Evolutionary conservation across 1,140 invertebrate genomes (phyloP).

Genomic region (Hirudo medicinalis): DNA sequence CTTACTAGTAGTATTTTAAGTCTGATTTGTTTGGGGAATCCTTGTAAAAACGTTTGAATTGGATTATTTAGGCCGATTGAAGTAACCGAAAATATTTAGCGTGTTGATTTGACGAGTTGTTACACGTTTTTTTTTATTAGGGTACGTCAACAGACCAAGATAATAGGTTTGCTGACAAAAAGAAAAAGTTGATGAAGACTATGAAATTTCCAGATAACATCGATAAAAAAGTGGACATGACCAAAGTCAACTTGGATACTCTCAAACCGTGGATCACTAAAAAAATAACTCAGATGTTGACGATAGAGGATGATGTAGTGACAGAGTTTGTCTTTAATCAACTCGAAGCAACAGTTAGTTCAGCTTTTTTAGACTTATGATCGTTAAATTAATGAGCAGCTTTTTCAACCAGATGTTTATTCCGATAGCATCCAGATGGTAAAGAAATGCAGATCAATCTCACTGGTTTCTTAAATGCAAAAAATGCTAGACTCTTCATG

Average conservation of each 20-base stretch:
- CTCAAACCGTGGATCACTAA: constrained; percentile 97
- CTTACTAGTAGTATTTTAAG: too few relatives aligned
- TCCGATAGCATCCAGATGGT: constrained; percentile 64
- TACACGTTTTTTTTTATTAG: constrained; percentile 42
- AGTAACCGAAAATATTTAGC: not conserved
- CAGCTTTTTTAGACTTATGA: not conserved
- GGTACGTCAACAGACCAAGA: constrained; percentile 96
- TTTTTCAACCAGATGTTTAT: constrained; percentile 3
- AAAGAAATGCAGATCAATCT: constrained; percentile 99
- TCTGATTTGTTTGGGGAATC: too few relatives aligned
- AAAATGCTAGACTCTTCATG: constrained; percentile 93
- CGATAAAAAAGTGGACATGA: constrained; percentile 88
- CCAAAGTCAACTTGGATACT: constrained; percentile 90
- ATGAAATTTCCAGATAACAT: constrained; percentile 93
- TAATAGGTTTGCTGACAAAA: constrained; percentile 95
- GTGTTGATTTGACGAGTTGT: not conserved
- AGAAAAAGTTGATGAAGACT: constrained; percentile 94
- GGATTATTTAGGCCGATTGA: too few relatives aligned
- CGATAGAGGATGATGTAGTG: constrained; percentile 89
- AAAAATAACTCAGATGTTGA: constrained; percentile 80
- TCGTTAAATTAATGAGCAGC: constrained; percentile 3
- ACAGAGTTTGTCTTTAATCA: constrained; percentile 98
- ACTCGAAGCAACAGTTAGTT: constrained; percentile 55
- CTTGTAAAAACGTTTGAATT: too few relatives aligned
- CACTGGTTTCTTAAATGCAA: constrained; percentile 94